Evolutionary conservation across 2,113 vertebrate species (phyloP).

Genomic region (Scatophagus argus): DNA sequence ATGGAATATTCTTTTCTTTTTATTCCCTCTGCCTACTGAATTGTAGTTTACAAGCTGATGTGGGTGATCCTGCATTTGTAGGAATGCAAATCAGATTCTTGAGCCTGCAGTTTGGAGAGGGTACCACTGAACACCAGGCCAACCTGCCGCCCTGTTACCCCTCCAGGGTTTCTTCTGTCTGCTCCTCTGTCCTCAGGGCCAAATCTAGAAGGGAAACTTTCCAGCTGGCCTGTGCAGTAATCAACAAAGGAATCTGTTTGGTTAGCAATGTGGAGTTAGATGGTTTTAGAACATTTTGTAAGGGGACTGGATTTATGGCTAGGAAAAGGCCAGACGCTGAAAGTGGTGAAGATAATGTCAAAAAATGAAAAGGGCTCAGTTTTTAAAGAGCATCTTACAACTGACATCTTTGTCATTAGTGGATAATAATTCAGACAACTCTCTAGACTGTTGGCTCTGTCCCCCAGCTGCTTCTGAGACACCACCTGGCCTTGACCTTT

Average conservation of each 20-base stretch:
- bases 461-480: too few species aligned
- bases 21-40: background rate
- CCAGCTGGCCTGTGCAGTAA: slow-evolving; percentile 55
- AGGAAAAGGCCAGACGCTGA: slow-evolving; percentile 23
- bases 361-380: slow-evolving; percentile 34
- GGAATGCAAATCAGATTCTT: slow-evolving; percentile 21
- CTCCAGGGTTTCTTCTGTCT: slow-evolving; percentile 28
- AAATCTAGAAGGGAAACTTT: slow-evolving; percentile 45
- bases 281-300: slow-evolving; percentile 53
- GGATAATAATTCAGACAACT: slow-evolving; percentile 24
- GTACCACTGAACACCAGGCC: slow-evolving; percentile 7
- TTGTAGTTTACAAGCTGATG: background rate
- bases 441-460: too few species aligned
- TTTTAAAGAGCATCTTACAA: slow-evolving; percentile 33
- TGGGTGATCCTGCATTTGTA: slow-evolving; percentile 1
- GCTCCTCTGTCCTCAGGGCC: slow-evolving; percentile 18
- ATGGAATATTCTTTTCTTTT: background rate
- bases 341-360: slow-evolving; percentile 38
- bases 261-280: slow-evolving; percentile 60
- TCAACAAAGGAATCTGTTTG: slow-evolving; percentile 65
- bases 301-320: slow-evolving; percentile 38
- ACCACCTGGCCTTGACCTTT: too few species aligned
- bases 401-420: slow-evolving; percentile 16
- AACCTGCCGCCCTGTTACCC: slow-evolving; percentile 21
- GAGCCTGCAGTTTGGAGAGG: slow-evolving; percentile 14